These are phyloP conservation scores for Periplaneta americana DNA, from an alignment of 1,140 invertebrate species.

Conservation along the genomic window DNA sequence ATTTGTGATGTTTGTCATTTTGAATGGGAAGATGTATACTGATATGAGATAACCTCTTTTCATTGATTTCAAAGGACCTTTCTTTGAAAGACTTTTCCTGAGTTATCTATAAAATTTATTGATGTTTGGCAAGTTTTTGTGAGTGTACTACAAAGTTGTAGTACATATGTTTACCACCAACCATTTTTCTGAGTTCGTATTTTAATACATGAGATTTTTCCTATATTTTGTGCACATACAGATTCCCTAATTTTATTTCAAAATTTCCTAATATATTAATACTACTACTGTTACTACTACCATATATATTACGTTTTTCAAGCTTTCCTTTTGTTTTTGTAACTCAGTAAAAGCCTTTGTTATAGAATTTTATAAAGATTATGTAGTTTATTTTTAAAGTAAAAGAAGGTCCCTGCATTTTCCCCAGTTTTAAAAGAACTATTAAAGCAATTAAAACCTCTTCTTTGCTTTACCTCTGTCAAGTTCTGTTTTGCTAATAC, in stretches of 20 bases:
- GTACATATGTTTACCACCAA: background rate
- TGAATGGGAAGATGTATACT: background rate
- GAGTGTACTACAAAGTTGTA: slow-evolving; percentile 13
- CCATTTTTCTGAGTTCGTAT: background rate
- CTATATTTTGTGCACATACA: background rate
- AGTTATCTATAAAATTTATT: slow-evolving; percentile 28
- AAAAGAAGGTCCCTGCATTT: slow-evolving; percentile 8
- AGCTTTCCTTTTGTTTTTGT: slow-evolving; percentile 1
- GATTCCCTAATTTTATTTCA: background rate
- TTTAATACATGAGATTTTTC: background rate
- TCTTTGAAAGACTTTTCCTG: slow-evolving; percentile 35
- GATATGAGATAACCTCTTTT: background rate
- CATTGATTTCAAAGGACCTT: background rate
- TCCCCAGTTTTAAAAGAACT: background rate
- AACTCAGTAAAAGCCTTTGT: slow-evolving; percentile 10
- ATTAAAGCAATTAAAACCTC: background rate
- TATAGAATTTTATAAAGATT: background rate
- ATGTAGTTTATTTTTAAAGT: slow-evolving; percentile 8
- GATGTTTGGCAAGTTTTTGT: too few relatives aligned
- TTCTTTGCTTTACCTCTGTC: background rate
- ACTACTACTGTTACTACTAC: slow-evolving; percentile 11
- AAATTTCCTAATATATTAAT: background rate
- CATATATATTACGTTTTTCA: too few relatives aligned
- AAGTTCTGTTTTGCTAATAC: background rate
- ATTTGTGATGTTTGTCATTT: background rate